Percentiles rank a stretch among this genome's conserved stretches.
Conservation (phyloP, 2,113 vertebrate species). For the Falco punctatus region DNA sequence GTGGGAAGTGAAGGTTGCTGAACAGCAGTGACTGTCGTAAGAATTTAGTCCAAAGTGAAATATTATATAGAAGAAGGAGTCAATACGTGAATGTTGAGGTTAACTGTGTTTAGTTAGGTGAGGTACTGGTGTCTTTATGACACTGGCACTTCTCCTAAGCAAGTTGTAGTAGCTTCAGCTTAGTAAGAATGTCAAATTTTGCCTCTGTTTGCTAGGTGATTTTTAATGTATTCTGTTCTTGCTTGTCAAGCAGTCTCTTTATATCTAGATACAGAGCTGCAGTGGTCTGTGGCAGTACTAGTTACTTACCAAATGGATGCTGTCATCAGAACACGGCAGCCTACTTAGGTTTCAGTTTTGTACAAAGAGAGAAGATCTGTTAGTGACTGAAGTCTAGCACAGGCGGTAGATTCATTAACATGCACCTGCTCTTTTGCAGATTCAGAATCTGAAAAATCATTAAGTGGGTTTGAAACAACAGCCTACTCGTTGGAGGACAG, state of each 20-base stretch:
- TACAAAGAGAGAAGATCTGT: slow-evolving; percentile 61
- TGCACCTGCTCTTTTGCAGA: slow-evolving; percentile 80
- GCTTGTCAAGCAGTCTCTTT: background rate
- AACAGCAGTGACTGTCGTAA: background rate
- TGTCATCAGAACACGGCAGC: slow-evolving; percentile 80
- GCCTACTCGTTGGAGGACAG: slow-evolving; percentile 80
- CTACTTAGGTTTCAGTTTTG: slow-evolving; percentile 84
- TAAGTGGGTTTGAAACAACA: slow-evolving; percentile 89
- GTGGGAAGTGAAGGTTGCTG: background rate
- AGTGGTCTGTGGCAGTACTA: slow-evolving; percentile 8
- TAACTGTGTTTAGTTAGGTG: background rate
- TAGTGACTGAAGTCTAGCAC: slow-evolving; percentile 51
- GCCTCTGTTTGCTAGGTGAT: background rate
- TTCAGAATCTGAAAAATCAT: slow-evolving; percentile 88
- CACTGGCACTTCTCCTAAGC: background rate
- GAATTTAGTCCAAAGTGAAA: background rate
- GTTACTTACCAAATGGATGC: slow-evolving; percentile 72
- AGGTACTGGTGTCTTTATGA: background rate
- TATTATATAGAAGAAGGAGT: background rate
- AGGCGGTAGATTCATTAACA: slow-evolving; percentile 60
- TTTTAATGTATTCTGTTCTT: background rate
- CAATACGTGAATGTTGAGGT: background rate
- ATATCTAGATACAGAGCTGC: background rate
- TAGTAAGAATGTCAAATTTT: background rate
- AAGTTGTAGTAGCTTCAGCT: background rate